Conservation (phyloP, 2,888 invertebrate species). For the Eurytoma californica region DNA sequence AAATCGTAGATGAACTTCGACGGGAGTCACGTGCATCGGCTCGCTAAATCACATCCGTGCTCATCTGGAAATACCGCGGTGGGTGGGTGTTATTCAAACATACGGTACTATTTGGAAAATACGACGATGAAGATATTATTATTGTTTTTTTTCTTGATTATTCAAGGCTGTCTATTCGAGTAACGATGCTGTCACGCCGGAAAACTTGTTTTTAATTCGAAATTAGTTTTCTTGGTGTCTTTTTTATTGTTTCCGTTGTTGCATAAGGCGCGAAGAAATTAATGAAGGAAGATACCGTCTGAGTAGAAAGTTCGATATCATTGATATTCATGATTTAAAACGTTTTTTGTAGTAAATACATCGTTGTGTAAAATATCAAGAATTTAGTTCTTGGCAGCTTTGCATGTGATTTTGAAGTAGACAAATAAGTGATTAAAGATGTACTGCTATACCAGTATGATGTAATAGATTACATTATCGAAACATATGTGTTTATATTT, state of each 20-base stretch:
- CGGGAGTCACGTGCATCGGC: too few species aligned
- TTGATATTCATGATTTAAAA: too few species aligned
- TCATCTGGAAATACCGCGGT: conserved; percentile 6
- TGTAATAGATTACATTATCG: too few species aligned
- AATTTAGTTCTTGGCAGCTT: too few species aligned
- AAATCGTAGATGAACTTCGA: too few species aligned
- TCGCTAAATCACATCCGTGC: not conserved
- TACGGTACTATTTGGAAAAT: not conserved
- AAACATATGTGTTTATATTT: too few species aligned
- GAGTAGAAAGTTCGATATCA: not conserved
- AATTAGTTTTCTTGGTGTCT: not conserved
- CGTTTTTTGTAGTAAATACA: too few species aligned
- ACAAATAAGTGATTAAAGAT: too few species aligned
- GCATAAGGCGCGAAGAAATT: not conserved
- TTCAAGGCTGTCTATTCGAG: not conserved
- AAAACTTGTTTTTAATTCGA: conserved; percentile 5
- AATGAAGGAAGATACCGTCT: not conserved
- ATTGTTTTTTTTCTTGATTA: not conserved
- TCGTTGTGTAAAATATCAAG: too few species aligned
- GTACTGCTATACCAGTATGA: too few species aligned
- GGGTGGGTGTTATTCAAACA: not conserved
- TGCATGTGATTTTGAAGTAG: too few species aligned
- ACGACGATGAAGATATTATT: not conserved
- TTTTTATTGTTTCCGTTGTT: too few species aligned
- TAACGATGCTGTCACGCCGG: not conserved